Evolutionary conservation across 1,140 invertebrate genomes (phyloP).

Genomic region (Phymastichus coffea): DNA sequence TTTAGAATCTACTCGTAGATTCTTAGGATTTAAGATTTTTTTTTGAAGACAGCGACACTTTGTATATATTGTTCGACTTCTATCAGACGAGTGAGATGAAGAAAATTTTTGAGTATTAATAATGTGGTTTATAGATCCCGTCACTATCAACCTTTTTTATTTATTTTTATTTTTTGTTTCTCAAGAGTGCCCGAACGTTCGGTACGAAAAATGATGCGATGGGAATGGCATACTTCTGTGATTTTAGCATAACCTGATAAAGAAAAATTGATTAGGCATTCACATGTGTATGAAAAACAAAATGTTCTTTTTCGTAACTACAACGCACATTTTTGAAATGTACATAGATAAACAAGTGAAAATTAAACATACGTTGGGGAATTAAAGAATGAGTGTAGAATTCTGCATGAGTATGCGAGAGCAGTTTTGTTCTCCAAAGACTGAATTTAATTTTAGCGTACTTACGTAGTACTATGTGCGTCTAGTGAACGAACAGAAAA

Average conservation of each 20-base stretch:
- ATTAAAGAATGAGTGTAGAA: constrained; percentile 9
- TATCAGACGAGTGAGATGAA: constrained; percentile 12
- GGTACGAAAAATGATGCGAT: constrained; percentile 11
- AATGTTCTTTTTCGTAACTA: constrained; percentile 8
- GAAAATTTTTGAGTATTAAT: constrained; percentile 24
- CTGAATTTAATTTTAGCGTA: constrained; percentile 25
- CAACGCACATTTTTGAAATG: constrained; percentile 12
- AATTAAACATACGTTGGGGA: constrained; percentile 1
- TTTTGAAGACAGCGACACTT: not conserved
- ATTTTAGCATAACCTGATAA: constrained; percentile 16
- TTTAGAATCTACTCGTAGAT: constrained; percentile 35
- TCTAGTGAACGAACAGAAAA: constrained; percentile 17
- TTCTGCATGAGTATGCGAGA: constrained; percentile 10
- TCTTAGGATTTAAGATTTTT: constrained; percentile 22
- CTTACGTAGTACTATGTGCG: constrained; percentile 12
- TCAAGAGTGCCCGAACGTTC: constrained; percentile 8
- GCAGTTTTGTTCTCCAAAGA: constrained; percentile 21
- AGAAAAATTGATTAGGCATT: constrained; percentile 8
- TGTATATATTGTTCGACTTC: constrained; percentile 17
- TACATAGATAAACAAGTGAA: not conserved
- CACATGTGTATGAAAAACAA: constrained; percentile 2
- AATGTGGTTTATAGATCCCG: constrained; percentile 6
- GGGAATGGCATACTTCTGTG: constrained; percentile 24
- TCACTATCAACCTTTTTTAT: too few relatives aligned
- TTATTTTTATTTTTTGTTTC: constrained; percentile 7